Conservation (phyloP, 92 coral and sea anemone genomes). For the Epizoanthus scotinus region DNA sequence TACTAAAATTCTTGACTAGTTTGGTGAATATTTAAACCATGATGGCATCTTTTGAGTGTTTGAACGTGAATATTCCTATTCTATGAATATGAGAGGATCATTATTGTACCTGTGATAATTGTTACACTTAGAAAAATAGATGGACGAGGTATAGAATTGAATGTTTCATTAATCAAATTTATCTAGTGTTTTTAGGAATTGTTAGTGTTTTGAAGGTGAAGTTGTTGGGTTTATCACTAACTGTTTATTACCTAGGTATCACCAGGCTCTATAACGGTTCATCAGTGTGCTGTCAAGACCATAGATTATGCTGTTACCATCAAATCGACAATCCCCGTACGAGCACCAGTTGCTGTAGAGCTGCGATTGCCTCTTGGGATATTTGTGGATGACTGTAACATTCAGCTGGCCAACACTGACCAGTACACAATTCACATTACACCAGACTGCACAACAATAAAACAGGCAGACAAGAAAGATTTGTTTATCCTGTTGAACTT, state of each 20-base stretch:
- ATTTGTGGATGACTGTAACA: conserved; percentile 26
- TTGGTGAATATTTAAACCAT: too few relatives aligned
- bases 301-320: background rate
- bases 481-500: background rate
- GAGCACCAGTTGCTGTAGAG: conserved; percentile 10
- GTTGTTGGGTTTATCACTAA: background rate
- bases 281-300: conserved; percentile 6
- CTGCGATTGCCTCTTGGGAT: conserved; percentile 22
- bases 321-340: conserved; percentile 25
- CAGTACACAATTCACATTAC: background rate
- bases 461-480: background rate
- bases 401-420: conserved; percentile 15
- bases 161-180: too few relatives aligned
- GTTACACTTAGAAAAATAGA: too few relatives aligned
- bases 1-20: too few relatives aligned
- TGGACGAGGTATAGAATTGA: too few relatives aligned
- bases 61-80: too few relatives aligned
- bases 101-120: too few relatives aligned
- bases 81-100: too few relatives aligned
- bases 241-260: background rate
- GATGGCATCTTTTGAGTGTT: too few relatives aligned
- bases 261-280: conserved; percentile 2
- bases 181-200: too few relatives aligned
- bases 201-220: too few relatives aligned
- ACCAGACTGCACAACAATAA: conserved; percentile 18